A percentile compares a stretch with the other conserved stretches of the same genome.
These are phyloP conservation scores for Sceliomorpha sp. DNA, from an alignment of 2,888 invertebrate genomes.

Conservation along the genomic window DNA sequence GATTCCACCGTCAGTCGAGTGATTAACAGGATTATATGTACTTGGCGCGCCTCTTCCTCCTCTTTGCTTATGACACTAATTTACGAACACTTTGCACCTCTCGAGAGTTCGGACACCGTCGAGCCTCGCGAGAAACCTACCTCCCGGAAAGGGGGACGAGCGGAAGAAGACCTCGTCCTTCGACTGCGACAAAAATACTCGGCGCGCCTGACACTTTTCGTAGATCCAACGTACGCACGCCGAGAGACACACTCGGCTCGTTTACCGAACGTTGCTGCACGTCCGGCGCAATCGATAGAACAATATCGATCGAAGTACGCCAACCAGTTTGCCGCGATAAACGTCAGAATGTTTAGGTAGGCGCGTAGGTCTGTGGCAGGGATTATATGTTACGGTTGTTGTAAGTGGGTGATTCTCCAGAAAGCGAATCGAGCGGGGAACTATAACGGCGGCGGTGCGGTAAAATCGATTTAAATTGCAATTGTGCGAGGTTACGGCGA, in stretches of 20 bases:
- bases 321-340: slow-evolving; percentile 26
- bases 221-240: no score
- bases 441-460: no score
- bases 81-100: slow-evolving; percentile 11
- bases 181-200: no score
- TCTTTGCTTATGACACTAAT: slow-evolving; percentile 4
- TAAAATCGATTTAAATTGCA: background rate
- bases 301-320: slow-evolving; percentile 36
- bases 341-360: slow-evolving; percentile 19
- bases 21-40: no score
- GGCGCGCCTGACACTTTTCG: no score
- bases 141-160: no score
- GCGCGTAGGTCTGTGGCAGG: slow-evolving; percentile 14
- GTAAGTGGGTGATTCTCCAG: slow-evolving; percentile 12
- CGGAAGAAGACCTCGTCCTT: no score
- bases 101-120: no score
- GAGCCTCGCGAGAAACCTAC: no score
- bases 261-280: background rate
- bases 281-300: slow-evolving; percentile 34
- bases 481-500: background rate
- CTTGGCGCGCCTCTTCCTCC: background rate
- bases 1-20: no score
- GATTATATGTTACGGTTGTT: slow-evolving; percentile 23
- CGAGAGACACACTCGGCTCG: slow-evolving; percentile 34
- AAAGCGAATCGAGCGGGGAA: background rate